Percentiles rank a stretch among this genome's conserved stretches.
phyloP scores from a whole-genome alignment of 2,888 invertebrate genomes.

The Drosophila ezoana region DNA sequence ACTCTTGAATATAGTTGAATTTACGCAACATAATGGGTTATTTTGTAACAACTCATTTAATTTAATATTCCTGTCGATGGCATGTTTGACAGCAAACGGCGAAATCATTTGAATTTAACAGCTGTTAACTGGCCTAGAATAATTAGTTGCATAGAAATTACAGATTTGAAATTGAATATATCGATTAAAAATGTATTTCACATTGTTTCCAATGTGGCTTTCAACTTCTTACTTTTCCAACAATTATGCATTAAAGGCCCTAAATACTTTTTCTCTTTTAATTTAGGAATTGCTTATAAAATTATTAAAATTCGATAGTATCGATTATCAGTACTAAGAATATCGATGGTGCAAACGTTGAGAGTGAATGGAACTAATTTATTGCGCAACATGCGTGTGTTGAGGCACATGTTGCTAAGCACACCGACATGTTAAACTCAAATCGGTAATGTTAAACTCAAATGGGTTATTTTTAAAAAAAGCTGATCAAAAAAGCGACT shows the following conservation, averaged over 20 bases:
- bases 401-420: slow-evolving; percentile 12
- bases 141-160: background rate
- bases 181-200: slow-evolving; percentile 19
- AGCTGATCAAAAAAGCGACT: too few relatives aligned
- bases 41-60: background rate
- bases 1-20: too few relatives aligned
- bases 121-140: background rate
- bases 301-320: background rate
- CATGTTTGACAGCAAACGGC: background rate
- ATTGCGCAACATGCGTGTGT: slow-evolving; percentile 12
- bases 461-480: background rate
- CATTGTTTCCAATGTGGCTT: background rate
- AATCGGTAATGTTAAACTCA: background rate
- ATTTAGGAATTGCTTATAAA: background rate
- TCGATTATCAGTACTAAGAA: background rate
- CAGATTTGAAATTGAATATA: background rate
- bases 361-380: background rate
- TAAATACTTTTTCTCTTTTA: background rate
- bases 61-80: background rate
- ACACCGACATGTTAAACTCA: background rate
- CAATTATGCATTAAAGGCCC: background rate
- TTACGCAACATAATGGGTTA: too few relatives aligned
- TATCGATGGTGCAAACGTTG: background rate
- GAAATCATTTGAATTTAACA: slow-evolving; percentile 39
- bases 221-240: background rate